Evolutionary conservation across 2,113 vertebrate genomes (phyloP), one percentile per base, ranked within the genome.

Genomic region (Chauna torquata): DNA sequence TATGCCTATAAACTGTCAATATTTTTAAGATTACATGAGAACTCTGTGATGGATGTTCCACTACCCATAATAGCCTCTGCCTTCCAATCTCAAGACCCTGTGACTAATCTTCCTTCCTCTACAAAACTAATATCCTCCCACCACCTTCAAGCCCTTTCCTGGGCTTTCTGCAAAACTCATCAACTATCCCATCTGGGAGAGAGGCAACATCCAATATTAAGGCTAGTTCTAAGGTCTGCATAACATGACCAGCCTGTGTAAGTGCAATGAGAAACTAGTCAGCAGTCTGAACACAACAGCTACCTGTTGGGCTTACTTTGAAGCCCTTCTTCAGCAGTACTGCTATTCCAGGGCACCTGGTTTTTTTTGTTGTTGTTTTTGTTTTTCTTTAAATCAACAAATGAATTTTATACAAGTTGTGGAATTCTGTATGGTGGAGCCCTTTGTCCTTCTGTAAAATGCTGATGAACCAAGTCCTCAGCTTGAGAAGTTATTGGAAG

Each of bases 231-330:
- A 36, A 55, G 32, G 30, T 61, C 58, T 49, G 58, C 59, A n/a
- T 38, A 36, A 23, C 27, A 23, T 16, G 2, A 59, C 23, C 20
- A 84, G 22, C 30, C 16, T 22, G 9, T 10, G 19, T 27, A 50
- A 50, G 19, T 5, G 8, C 71, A 58, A n/a, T 0, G 1, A 59
- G 16, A 28, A 64, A 3, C 44, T 25, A 70, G 25, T 5, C 2
- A 0, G n/a, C 17, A 55, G 47, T 49, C 40, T 12, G 55, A 68
- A 80, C 30, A 40, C 5, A 36, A 57, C 11, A 68, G 15, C 14
- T n/a, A 66, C 34, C 52, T 42, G 17, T 13, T 19, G 30, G 30
- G 22, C 34, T 54, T 32, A 32, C 12, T 61, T 54, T 16, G 25
- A 47, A 54, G 70, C 50, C 44, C 25, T 27, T 66, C 30, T 64